These are phyloP conservation scores for Himalopsyche kuldschensis DNA, from an alignment of 2,888 invertebrate species.

Conservation along the genomic window DNA sequence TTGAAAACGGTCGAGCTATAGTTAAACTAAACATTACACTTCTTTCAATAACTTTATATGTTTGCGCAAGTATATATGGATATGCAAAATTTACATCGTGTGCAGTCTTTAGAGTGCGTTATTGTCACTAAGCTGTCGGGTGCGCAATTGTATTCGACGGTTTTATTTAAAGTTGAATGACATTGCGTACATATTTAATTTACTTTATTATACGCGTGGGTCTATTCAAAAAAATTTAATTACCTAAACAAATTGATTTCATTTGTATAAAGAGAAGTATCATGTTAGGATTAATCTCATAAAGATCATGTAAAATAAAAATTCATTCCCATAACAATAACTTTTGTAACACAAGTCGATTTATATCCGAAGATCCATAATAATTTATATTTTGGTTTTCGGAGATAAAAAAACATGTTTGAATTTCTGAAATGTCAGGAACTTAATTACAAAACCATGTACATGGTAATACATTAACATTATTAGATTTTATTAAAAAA, in stretches of 20 bases:
- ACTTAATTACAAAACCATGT: not conserved
- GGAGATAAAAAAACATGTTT: not conserved
- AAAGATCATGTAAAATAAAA: not conserved
- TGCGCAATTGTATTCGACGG: too few species aligned
- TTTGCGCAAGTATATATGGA: too few species aligned
- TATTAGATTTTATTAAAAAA: not conserved
- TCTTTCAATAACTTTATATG: too few species aligned
- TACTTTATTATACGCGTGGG: not conserved
- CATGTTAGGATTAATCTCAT: not conserved
- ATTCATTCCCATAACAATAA: not conserved
- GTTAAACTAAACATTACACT: too few species aligned
- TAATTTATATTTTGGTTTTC: not conserved
- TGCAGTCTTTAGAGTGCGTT: too few species aligned
- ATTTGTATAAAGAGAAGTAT: not conserved
- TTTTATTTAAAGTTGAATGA: too few species aligned
- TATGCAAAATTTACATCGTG: too few species aligned
- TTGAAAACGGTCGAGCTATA: too few species aligned
- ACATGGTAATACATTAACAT: not conserved
- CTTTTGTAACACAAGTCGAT: not conserved
- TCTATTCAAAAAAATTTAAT: not conserved
- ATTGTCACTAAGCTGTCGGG: too few species aligned
- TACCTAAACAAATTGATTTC: not conserved
- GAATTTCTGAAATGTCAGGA: not conserved
- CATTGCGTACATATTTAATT: too few species aligned
- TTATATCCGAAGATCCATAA: not conserved